Base-by-base conservation (phyloP, 2,113 vertebrate species). In the Corythornis madagascariensis region DNA sequence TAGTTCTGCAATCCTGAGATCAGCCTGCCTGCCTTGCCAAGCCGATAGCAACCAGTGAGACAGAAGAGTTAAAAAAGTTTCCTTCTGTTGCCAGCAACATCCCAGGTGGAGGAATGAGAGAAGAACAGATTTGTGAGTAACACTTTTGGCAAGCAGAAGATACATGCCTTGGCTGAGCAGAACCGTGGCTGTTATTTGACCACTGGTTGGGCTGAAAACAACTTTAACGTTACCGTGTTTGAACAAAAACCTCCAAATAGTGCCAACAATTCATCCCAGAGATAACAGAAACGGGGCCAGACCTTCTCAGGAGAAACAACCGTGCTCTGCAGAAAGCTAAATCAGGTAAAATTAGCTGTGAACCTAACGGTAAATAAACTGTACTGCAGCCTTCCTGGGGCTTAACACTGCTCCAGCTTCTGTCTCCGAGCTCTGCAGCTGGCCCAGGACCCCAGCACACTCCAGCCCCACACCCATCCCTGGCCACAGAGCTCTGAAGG, bases 71-170 rank as follows among this genome's bases (percentile, higher is more conserved):
- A 10, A 33, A 86, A 61, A 31, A 13, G 63, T 83, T 85, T 52
- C 77, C 9, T 69, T 71, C 67, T 59, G 74, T 31, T 52, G 33
- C 42, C 64, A 55, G 55, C 78, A 63, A 4, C 82, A 73, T n/a
- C 82, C 4, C 82, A 89, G 94, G 85, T 74, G 71, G 82, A 47
- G 56, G 60, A 66, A 67, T 3, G 83, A 88, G 85, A 47, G 14
- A 53, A 59, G 87, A 87, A 91, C 87, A 93, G 64, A 89, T 91
- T 76, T 70, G 67, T 6, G 17, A 85, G 78, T 28, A 89, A 67
- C 70, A 53, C 67, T 50, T 92, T 95, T 96, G 93, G 92, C 92
- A 94, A 80, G 75, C 20, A 47, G 8, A 53, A 43, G 67, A 57
- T 48, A 87, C 40, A 50, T 6, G 75, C 64, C 52, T 95, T 95